Conservation (phyloP, 2,888 invertebrate genomes). For the Schizaphis graminum region DNA sequence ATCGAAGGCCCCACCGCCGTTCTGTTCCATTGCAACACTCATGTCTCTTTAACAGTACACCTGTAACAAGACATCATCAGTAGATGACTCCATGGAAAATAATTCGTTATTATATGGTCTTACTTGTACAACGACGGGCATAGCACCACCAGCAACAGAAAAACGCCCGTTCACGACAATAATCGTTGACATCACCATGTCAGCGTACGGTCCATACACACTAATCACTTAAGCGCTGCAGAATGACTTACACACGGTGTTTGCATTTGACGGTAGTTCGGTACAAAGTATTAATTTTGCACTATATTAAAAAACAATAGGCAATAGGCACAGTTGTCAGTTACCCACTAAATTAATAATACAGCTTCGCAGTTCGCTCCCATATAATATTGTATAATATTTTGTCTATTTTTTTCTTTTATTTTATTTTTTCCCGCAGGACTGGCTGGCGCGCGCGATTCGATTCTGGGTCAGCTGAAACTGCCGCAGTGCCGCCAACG, state of each 20-base stretch:
- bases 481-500: slow-evolving; percentile 62
- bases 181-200: neutral
- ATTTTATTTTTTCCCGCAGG: slow-evolving; percentile 13
- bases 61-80: neutral
- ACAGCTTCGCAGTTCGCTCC: neutral
- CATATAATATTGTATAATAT: neutral
- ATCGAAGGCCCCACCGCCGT: slow-evolving; percentile 24
- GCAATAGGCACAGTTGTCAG: neutral
- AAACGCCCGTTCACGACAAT: neutral
- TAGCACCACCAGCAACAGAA: neutral
- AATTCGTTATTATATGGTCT: neutral
- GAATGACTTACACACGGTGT: neutral
- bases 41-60: slow-evolving; percentile 23
- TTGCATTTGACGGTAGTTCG: neutral
- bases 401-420: neutral
- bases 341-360: neutral
- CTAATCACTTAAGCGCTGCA: neutral
- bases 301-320: neutral
- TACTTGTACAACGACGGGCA: neutral
- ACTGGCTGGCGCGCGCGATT: slow-evolving; percentile 45
- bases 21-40: slow-evolving; percentile 58
- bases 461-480: slow-evolving; percentile 64
- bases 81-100: neutral
- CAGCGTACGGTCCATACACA: neutral
- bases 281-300: neutral